Evolutionary conservation across 1,140 invertebrate species (phyloP).

Genomic region (Pachyrhynchus sulphureomaculatus): DNA sequence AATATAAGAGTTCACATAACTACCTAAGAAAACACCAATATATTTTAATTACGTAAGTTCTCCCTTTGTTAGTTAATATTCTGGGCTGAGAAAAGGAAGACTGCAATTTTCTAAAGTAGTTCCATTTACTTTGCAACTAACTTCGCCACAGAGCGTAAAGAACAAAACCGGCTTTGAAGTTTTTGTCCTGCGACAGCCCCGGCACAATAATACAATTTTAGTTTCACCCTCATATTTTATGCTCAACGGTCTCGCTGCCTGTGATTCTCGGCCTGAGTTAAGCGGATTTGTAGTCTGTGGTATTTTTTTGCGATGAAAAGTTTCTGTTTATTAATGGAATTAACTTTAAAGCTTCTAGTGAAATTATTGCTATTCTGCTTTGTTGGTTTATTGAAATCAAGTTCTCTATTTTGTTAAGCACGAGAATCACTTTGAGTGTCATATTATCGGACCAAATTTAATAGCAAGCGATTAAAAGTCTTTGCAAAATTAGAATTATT

Average conservation of each 20-base stretch:
- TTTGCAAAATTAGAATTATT: no score
- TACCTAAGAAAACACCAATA: not conserved
- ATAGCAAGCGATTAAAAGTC: no score
- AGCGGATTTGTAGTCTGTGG: slow-evolving; percentile 2
- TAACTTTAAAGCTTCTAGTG: not conserved
- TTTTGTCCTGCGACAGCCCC: slow-evolving; percentile 5
- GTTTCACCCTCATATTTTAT: slow-evolving; percentile 10
- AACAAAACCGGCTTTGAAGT: slow-evolving; percentile 9
- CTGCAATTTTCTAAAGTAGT: slow-evolving; percentile 8
- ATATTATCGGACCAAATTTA: no score
- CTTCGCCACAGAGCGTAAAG: slow-evolving; percentile 2
- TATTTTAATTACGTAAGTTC: not conserved
- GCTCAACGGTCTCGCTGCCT: slow-evolving; percentile 1
- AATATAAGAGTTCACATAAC: no score
- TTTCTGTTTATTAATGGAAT: not conserved
- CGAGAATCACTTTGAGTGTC: no score
- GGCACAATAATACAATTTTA: slow-evolving; percentile 8
- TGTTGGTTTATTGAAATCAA: no score
- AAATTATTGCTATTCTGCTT: no score
- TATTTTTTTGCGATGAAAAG: not conserved
- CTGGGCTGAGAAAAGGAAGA: not conserved
- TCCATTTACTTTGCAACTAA: slow-evolving; percentile 5
- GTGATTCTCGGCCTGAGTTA: slow-evolving; percentile 5
- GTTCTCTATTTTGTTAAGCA: no score
- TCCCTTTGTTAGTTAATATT: not conserved